These are phyloP conservation scores for Anthopleura sola DNA, from an alignment of 64 coral and sea anemone genomes.

Conservation along the genomic window DNA sequence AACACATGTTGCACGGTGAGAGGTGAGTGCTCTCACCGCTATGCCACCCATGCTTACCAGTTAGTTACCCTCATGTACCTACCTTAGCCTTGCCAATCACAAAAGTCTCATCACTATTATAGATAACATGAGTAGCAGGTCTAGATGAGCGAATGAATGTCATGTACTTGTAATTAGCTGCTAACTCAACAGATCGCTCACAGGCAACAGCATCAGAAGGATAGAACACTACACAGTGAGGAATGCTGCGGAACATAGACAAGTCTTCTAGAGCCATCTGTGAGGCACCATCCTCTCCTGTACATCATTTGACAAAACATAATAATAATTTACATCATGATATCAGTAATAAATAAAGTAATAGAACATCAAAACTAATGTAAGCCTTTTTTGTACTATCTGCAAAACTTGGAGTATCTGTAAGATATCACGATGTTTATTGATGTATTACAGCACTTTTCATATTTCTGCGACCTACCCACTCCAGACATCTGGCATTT, in stretches of 20 bases:
- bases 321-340: too few species aligned
- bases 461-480: too few species aligned
- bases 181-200: conserved; percentile 85
- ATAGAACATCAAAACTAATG: not conserved
- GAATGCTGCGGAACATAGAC: conserved; percentile 92
- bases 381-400: too few species aligned
- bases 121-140: conserved; percentile 71
- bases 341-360: too few species aligned
- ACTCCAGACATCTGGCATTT: too few species aligned
- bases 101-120: conserved; percentile 76
- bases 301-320: not conserved
- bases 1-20: too few species aligned
- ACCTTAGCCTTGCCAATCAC: conserved; percentile 98
- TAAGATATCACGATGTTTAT: too few species aligned
- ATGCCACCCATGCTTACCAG: too few species aligned
- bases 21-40: too few species aligned
- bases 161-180: conserved; percentile 79
- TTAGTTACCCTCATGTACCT: not conserved
- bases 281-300: conserved; percentile 94
- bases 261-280: conserved; percentile 97
- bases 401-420: too few species aligned
- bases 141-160: conserved; percentile 80
- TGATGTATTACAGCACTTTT: too few species aligned
- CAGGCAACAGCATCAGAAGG: conserved; percentile 92
- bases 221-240: conserved; percentile 92